These are phyloP conservation scores for Protodeltote pygarga DNA, from an alignment of 2,888 invertebrate species.

Conservation along the genomic window DNA sequence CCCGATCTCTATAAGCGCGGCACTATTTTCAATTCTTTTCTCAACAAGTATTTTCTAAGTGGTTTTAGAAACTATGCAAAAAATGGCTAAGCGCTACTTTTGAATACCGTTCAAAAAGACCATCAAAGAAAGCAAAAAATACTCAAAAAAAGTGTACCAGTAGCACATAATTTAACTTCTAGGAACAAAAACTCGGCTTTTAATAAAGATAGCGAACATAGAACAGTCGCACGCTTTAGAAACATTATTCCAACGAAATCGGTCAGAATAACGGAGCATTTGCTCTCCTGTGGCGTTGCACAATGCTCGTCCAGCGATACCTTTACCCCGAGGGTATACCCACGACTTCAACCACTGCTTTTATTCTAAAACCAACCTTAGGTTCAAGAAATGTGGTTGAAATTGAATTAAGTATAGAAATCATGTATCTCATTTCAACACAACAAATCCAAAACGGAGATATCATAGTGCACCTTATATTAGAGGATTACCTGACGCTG, in stretches of 20 bases:
- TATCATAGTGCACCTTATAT: constrained; percentile 63
- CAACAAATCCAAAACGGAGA: constrained; percentile 69
- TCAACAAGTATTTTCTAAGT: too few species aligned
- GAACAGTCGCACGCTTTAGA: constrained; percentile 33
- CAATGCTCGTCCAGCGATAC: constrained; percentile 50
- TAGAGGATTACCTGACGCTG: constrained; percentile 36
- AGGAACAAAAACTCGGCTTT: constrained; percentile 27
- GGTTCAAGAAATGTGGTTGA: constrained; percentile 15
- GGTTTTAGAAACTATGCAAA: too few species aligned
- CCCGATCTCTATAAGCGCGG: too few species aligned
- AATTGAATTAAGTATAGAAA: constrained; percentile 26
- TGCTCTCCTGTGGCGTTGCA: constrained; percentile 52
- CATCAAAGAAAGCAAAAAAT: neutral
- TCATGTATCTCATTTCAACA: constrained; percentile 76
- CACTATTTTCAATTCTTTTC: too few species aligned
- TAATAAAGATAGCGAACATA: constrained; percentile 16
- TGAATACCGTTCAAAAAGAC: neutral
- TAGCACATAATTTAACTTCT: constrained; percentile 7
- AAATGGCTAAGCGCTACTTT: too few species aligned
- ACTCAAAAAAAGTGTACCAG: constrained; percentile 10
- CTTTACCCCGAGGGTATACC: constrained; percentile 57
- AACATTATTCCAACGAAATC: constrained; percentile 48
- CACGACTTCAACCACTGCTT: constrained; percentile 52
- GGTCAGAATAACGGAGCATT: constrained; percentile 48
- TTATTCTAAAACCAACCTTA: constrained; percentile 42